These are phyloP conservation scores for Circaetus cinerascens DNA, from an alignment of 2,113 vertebrate genomes.

Conservation along the genomic window DNA sequence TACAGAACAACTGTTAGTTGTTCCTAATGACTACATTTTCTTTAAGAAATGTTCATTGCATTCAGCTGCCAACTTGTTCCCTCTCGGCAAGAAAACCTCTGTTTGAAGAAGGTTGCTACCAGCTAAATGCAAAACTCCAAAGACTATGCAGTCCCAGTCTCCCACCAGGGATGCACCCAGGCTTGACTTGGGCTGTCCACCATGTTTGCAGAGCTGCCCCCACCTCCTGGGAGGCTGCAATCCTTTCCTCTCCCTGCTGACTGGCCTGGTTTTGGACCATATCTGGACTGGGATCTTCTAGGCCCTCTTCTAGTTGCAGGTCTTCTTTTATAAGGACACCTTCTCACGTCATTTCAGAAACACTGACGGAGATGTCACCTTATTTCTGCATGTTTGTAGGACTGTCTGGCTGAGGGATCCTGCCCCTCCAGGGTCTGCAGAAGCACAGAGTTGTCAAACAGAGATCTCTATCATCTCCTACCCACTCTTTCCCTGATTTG, in stretches of 20 bases:
- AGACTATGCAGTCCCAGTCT: not conserved
- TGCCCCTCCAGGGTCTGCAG: not conserved
- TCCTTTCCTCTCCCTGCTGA: not conserved
- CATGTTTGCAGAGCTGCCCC: not conserved
- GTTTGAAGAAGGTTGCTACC: not conserved
- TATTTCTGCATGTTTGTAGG: not conserved
- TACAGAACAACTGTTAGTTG: not conserved
- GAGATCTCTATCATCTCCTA: not conserved
- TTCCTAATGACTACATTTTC: not conserved
- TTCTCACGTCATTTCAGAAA: not conserved
- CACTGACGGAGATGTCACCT: not conserved
- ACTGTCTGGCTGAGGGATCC: not conserved
- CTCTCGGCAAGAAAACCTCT: not conserved
- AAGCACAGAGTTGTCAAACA: not conserved
- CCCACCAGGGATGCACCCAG: not conserved
- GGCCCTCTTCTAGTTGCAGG: not conserved
- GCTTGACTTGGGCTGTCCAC: fast-evolving
- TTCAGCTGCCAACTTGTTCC: not conserved
- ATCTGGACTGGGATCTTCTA: not conserved
- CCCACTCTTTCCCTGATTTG: not conserved
- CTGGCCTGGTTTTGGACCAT: not conserved
- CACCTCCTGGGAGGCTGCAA: not conserved
- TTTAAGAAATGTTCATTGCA: not conserved
- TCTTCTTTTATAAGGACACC: not conserved
- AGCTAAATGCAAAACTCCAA: not conserved